Evolutionary conservation across 1,140 invertebrate species (phyloP), one percentile per base, ranked within the genome.

Genomic region (Penaeus japonicus): DNA sequence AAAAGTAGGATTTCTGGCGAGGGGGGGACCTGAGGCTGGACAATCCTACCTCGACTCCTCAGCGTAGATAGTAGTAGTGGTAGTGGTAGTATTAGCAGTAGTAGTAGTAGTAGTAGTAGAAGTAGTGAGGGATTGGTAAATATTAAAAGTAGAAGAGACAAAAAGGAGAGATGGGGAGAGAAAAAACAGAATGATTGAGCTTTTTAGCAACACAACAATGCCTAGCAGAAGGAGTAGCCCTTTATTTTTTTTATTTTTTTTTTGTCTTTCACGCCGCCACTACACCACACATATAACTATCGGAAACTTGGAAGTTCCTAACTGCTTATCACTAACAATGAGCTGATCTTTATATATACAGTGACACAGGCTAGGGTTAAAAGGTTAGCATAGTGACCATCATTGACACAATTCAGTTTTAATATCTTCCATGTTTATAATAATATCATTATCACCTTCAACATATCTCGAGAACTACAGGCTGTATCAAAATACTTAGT

Each of bases 181-280:
- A 35, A 62, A 62, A 70, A 39, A 59, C 53, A 83, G 57, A 82
- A 59, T 83, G 59, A 83, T 62, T 83, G 81, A 83, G 81, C 81
- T 83, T 83, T 59, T 83, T 59, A 83, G 81, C 81, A 83, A 83
- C 55, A 83, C 81, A 83, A 83, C 81, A 83, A 83, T 83, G 81
- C 81, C 59, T 83, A 83, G 39, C 39, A 83, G 59, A 83, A 83
- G 35, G 55, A 62, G 24, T 83, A 39, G 55, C 81, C 81, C 59
- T 83, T 83, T 83, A n/a, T 55, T 20, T 35, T 83, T 18, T 83
- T 83, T 83, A n/a, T 55, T 20, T 35, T 83, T 18, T 24, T 83
- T 83, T 73, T 70, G 47, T 83, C 54, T 83, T 65, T 62, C 81
- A 83, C 81, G 81, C 81, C 81, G 81, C 81, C 81, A 83, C 81